A percentile compares a stretch with the other conserved stretches of the same genome.
phyloP scores from a whole-genome alignment of 2,888 invertebrate genomes.

The Archaeoteleia sp. region DNA sequence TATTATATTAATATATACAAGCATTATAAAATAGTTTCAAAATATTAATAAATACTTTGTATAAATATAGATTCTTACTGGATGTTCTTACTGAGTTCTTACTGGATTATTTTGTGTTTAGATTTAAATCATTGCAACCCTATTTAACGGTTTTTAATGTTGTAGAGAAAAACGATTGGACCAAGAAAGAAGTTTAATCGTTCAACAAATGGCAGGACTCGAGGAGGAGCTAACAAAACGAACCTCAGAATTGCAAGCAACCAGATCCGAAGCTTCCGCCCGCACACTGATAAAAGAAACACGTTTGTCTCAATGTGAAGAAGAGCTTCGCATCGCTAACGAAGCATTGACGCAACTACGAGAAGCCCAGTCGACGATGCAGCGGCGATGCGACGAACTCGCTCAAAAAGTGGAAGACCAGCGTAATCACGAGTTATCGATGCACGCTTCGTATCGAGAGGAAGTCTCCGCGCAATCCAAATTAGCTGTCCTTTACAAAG shows the following conservation, averaged over 20 bases:
- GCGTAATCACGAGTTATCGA: constrained; percentile 68
- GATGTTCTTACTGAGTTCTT: background rate
- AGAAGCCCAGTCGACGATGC: constrained; percentile 82
- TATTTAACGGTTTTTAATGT: constrained; percentile 14
- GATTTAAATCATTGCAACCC: constrained; percentile 5
- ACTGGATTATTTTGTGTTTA: constrained; percentile 4
- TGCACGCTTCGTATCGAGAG: constrained; percentile 81
- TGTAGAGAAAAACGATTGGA: constrained; percentile 85
- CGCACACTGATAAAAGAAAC: constrained; percentile 83
- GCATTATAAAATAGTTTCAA: too few species aligned
- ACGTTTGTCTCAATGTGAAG: constrained; percentile 85
- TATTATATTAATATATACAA: too few species aligned
- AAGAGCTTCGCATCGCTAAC: constrained; percentile 85
- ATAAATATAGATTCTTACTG: too few species aligned
- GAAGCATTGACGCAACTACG: constrained; percentile 82
- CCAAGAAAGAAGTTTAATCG: constrained; percentile 85
- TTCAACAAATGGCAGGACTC: constrained; percentile 86
- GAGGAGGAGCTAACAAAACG: constrained; percentile 87
- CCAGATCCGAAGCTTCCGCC: constrained; percentile 84
- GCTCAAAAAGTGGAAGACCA: constrained; percentile 78
- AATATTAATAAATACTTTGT: too few species aligned
- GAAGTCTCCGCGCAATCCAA: constrained; percentile 91
- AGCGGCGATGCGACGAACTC: constrained; percentile 84
- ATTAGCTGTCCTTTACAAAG: constrained; percentile 89
- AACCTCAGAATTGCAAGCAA: constrained; percentile 85